Base-by-base conservation (phyloP, 2,797 vertebrate species). In the Macroramphosus scolopax region DNA sequence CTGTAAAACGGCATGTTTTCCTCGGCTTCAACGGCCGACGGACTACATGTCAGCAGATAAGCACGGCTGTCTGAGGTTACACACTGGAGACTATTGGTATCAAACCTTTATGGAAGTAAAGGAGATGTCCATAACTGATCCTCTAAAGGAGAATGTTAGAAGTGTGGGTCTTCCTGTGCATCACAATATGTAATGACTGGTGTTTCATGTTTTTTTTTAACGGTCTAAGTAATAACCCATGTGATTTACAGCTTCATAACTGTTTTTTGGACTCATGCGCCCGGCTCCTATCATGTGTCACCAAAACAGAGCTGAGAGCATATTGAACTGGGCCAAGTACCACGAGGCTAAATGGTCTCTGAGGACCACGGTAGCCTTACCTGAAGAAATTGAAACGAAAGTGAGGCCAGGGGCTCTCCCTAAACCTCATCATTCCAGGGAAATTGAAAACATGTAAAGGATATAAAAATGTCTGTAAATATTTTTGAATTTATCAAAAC, bases 391-490 rank as follows among this genome's bases (percentile, higher is more conserved):
- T 77, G 68, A 75, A 33, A 66, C 30, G 39, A 75, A 68, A 68
- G 53, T 39, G 56, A 77, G 75, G 68, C 71, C 18, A 11, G 5
- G 77, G 59, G 28, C 32, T 63, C 30, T 44, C 24, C 69, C 50
- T 35, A 61, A 41, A 75, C 81, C 75, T 83, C 74, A 75, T 84
- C 69, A 86, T 90, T 92, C 88, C 89, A 90, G 88, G 86, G 86
- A 88, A 86, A 85, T 81, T 82, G 69, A 85, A 85, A 80, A 87
- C 51, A 78, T 86, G 71, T 86, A 87, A 70, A 87, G 53, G 61
- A 73, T 81, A 76, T 82, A 82, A 78, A 83, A 68, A 85, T 82
- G 69, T 86, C 74, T 89, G 78, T 89, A 83, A 77, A 87, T 85
- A 89, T 81, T 85, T n/a, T 85, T 67, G 65, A 84, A 74, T 68